Evolutionary conservation across 2,888 invertebrate genomes (phyloP).

Genomic region (Stenchaetothrips biformis): DNA sequence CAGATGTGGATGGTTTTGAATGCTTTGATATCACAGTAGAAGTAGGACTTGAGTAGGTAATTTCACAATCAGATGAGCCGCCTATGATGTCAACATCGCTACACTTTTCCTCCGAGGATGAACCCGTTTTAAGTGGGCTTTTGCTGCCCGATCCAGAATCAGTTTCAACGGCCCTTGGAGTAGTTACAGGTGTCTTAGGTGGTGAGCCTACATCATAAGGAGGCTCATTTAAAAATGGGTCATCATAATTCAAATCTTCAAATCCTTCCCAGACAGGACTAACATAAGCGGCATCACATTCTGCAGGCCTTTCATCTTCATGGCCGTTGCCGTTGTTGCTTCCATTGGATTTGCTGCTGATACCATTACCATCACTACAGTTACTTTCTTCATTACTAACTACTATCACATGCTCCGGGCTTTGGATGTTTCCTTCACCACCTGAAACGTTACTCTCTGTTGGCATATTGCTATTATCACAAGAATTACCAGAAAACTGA

Average conservation of each 20-base stretch:
- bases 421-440: neutral
- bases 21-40: neutral
- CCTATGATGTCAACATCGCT: neutral
- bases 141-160: neutral
- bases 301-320: neutral
- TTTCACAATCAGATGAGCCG: neutral
- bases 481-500: neutral
- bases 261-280: slow-evolving; percentile 36
- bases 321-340: neutral
- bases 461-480: neutral
- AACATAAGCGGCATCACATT: slow-evolving; percentile 16
- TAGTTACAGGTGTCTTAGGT: neutral
- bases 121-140: slow-evolving; percentile 26
- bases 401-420: no score
- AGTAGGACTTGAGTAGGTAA: neutral
- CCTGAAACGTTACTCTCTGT: neutral
- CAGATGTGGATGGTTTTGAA: neutral
- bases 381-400: no score
- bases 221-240: slow-evolving; percentile 28
- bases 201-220: neutral
- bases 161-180: neutral
- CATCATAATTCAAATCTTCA: slow-evolving; percentile 33
- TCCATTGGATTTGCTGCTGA: neutral
- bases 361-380: no score
- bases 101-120: neutral